Percentiles rank a stretch among this genome's conserved stretches.
These are phyloP conservation scores for Lynx canadensis DNA, from an alignment of 2,113 vertebrate genomes.

Conservation along the genomic window DNA sequence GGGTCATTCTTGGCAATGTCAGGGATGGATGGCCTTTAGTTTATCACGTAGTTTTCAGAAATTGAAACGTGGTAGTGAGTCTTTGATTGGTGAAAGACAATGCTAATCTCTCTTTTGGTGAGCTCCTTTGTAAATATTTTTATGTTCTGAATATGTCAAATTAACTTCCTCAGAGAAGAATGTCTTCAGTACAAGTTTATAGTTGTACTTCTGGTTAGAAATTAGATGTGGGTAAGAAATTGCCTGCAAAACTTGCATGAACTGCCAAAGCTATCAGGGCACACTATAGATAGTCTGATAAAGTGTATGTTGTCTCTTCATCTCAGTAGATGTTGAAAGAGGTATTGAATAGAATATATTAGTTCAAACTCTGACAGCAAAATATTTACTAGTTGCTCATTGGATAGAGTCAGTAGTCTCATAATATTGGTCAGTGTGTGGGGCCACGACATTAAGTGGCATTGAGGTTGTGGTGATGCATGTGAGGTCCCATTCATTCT, in stretches of 20 bases:
- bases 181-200: background rate
- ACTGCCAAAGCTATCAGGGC: background rate
- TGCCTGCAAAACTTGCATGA: background rate
- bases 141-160: background rate
- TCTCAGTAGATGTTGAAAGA: background rate
- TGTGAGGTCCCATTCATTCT: background rate
- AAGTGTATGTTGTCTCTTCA: background rate
- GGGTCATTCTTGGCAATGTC: background rate
- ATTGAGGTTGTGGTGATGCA: background rate
- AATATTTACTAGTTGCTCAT: background rate
- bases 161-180: background rate
- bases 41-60: background rate
- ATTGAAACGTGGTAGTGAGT: background rate
- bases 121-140: background rate
- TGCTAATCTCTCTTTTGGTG: no score
- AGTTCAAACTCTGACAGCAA: background rate
- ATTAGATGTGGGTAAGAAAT: background rate
- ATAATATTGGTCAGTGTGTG: background rate
- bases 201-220: background rate
- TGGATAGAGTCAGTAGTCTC: background rate
- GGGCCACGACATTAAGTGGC: background rate
- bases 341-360: background rate
- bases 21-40: background rate
- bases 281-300: background rate
- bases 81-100: background rate